Evolutionary conservation across 1,140 invertebrate genomes (phyloP).

Genomic region (Helicoverpa zea): DNA sequence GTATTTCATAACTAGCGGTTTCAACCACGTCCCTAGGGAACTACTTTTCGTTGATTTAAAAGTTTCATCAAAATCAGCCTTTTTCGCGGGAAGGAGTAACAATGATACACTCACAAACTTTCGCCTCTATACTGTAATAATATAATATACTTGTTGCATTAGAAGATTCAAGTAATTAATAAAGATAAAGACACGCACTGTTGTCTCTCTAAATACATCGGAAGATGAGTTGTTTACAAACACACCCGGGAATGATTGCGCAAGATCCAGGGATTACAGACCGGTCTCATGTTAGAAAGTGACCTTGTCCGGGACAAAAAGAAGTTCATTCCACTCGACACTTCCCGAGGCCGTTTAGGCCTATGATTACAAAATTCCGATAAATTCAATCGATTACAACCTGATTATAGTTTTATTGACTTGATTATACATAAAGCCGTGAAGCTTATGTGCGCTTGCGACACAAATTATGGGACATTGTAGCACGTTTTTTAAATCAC

Average conservation of each 20-base stretch:
- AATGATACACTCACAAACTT: no score
- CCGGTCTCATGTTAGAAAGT: slow-evolving; percentile 76
- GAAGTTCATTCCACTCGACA: slow-evolving; percentile 67
- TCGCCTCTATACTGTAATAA: no score
- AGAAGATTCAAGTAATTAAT: neutral
- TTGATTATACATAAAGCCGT: neutral
- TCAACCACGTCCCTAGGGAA: no score
- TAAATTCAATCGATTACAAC: slow-evolving; percentile 36
- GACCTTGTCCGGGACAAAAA: slow-evolving; percentile 68
- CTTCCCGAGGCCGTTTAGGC: slow-evolving; percentile 48
- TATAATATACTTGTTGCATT: neutral
- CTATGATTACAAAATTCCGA: slow-evolving; percentile 43
- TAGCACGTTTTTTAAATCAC: neutral
- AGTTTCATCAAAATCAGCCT: no score
- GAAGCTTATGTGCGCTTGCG: neutral
- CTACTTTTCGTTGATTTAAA: no score
- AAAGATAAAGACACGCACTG: neutral
- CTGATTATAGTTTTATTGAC: slow-evolving; percentile 13
- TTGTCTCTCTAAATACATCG: neutral
- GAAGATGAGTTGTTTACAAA: slow-evolving; percentile 56
- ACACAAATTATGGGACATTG: slow-evolving; percentile 23
- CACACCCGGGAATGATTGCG: slow-evolving; percentile 54
- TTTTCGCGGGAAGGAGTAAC: no score
- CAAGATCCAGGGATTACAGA: slow-evolving; percentile 57
- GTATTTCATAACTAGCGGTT: no score